Evolutionary conservation across 1,140 invertebrate genomes (phyloP), one percentile per base, ranked within the genome.

Genomic region (Drosophila lowei): DNA sequence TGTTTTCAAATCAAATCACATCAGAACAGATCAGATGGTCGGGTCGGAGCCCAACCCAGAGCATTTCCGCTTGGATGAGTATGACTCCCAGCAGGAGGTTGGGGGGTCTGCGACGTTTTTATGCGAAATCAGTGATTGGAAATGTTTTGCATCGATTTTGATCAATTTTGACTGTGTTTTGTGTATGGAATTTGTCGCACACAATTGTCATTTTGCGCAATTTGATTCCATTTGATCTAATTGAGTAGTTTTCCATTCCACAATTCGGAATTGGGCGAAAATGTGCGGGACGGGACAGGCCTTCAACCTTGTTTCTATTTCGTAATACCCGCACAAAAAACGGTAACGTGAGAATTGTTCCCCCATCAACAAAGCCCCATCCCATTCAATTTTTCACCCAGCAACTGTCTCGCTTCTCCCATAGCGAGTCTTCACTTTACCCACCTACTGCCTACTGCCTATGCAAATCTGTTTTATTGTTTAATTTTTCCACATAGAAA

Each of bases 71-170:
- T 79, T 64, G 65, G 48, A 46, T 86, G 83, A 55, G 65, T 43
- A 46, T 88, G 83, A 58, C 25, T 58, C 7, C 28, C 28, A 11
- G 30, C 56, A 47, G 25, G 53, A 46, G 25, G 53, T 18, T 18
- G 43, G 47, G 23, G 5, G 4, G 23, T 4, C 0, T 25, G 23
- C 23, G 23, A 23, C 23, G 0, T 49, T 73, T 77, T 78, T 79
- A 76, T 88, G 72, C 75, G 47, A 88, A 88, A 88, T 77, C 83
- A 88, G 34, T 88, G 83, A 88, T 88, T 88, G 83, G 83, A 89
- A 88, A 88, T 89, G 57, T 65, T 76, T 66, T 57, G 62, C 57
- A 57, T 72, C 53, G 75, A 86, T 77, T 83, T 86, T 86, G 83
- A 86, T 77, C 83, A 77, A 88, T 86, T 86, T 86, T 86, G 83